These are phyloP conservation scores for Tyto alba DNA, from an alignment of 2,113 vertebrate genomes.

Conservation along the genomic window DNA sequence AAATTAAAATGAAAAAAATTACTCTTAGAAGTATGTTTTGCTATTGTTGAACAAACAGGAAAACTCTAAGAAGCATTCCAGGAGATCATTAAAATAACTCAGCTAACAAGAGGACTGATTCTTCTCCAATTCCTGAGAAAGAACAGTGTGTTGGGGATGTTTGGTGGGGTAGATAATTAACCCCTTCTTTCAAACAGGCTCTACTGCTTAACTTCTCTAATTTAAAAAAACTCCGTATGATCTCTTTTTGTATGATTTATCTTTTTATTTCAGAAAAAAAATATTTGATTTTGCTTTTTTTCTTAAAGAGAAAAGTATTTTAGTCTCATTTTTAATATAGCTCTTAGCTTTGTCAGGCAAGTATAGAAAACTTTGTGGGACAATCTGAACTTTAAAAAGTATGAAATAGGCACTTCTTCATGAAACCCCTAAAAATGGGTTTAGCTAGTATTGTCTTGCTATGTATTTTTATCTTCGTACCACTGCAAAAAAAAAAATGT, in stretches of 20 bases:
- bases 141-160: neutral
- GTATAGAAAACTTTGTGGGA: neutral
- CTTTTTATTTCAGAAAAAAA: neutral
- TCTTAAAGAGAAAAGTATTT: neutral
- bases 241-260: neutral
- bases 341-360: neutral
- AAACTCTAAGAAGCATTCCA: neutral
- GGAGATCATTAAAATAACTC: neutral
- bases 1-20: neutral
- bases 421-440: neutral
- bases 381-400: neutral
- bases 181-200: neutral
- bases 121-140: neutral
- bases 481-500: neutral
- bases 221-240: neutral
- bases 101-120: neutral
- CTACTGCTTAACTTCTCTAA: neutral
- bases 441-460: neutral
- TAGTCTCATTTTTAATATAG: neutral
- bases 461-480: slow-evolving; percentile 20
- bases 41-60: neutral
- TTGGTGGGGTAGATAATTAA: neutral
- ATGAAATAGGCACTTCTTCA: neutral
- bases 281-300: neutral
- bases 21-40: neutral